These are phyloP conservation scores for Xestia ashworthii DNA, from an alignment of 2,888 invertebrate genomes.

Conservation along the genomic window DNA sequence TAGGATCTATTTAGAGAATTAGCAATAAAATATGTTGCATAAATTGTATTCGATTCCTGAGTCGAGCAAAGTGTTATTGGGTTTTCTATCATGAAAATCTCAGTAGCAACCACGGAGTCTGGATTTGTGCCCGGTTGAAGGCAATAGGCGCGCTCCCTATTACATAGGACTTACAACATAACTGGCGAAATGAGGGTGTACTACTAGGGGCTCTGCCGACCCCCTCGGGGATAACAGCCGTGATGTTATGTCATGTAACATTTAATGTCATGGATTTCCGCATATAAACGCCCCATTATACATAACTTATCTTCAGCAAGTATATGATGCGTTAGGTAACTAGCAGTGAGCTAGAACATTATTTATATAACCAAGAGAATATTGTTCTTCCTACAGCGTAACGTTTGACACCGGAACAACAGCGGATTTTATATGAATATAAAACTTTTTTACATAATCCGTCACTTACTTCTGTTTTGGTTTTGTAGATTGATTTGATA, in stretches of 20 bases:
- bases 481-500: constrained; percentile 23
- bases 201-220: not conserved
- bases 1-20: not conserved
- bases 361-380: constrained; percentile 62
- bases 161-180: not conserved
- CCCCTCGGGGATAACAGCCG: not conserved
- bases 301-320: not conserved
- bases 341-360: constrained; percentile 29
- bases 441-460: constrained; percentile 49
- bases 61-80: no score
- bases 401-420: constrained; percentile 62
- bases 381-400: constrained; percentile 63
- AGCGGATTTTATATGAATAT: constrained; percentile 26
- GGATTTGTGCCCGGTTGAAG: not conserved
- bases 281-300: not conserved
- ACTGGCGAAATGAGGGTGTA: not conserved
- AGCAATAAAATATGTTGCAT: not conserved
- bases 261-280: not conserved
- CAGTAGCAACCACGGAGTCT: not conserved
- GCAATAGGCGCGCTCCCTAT: not conserved
- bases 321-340: constrained; percentile 52
- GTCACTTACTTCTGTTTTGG: constrained; percentile 36
- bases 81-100: no score
- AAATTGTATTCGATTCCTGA: no score
- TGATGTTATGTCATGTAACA: not conserved